phyloP scores from a whole-genome alignment of 64 coral and sea anemone genomes.

The Acropora yongei region DNA sequence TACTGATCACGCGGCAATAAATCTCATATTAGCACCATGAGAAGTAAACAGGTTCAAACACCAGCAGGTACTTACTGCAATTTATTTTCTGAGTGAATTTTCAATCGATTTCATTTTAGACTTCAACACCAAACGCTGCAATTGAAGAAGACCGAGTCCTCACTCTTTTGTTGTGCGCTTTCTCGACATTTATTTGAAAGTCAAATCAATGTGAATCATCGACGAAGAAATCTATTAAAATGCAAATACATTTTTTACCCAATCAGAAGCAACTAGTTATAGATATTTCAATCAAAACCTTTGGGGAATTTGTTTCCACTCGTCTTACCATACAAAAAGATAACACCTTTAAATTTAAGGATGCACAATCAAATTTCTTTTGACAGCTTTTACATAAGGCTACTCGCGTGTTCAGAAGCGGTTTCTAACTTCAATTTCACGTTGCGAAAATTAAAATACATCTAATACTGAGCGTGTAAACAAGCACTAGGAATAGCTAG shows the following conservation, averaged over 20 bases:
- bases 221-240: neutral
- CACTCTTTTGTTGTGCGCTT: neutral
- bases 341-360: neutral
- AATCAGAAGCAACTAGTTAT: slow-evolving; percentile 24
- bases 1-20: neutral
- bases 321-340: neutral
- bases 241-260: slow-evolving; percentile 28
- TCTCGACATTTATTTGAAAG: slow-evolving; percentile 17
- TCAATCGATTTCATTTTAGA: neutral
- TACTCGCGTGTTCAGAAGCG: neutral
- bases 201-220: slow-evolving; percentile 6
- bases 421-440: neutral
- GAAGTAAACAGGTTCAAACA: neutral
- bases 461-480: neutral
- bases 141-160: neutral
- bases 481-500: neutral
- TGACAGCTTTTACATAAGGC: neutral
- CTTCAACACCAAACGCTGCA: neutral
- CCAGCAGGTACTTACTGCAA: neutral
- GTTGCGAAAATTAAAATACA: neutral
- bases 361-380: neutral
- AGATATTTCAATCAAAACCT: neutral
- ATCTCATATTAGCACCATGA: slow-evolving; percentile 9
- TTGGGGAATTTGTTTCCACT: neutral
- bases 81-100: neutral